Conservation (phyloP, 2,888 invertebrate genomes). For the Conomelus anceps region DNA sequence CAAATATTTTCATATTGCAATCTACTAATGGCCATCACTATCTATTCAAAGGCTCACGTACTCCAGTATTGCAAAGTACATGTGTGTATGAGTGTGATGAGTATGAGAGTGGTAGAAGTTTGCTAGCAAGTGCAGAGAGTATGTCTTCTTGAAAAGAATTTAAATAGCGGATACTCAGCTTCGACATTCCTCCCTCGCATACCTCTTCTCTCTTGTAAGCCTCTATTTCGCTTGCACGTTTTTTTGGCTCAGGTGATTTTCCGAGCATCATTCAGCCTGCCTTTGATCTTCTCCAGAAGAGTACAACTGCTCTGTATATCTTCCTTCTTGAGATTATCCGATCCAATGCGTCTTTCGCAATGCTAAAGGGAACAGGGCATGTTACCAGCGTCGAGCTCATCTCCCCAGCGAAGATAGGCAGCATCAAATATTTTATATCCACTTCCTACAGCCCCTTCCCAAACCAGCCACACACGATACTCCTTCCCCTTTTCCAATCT, state of each 20-base stretch:
- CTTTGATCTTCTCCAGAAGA: background rate
- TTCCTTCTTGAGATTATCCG: background rate
- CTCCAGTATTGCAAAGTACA: background rate
- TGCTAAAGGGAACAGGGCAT: background rate
- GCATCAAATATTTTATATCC: background rate
- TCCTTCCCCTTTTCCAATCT: background rate
- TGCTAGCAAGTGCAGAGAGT: background rate
- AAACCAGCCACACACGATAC: background rate
- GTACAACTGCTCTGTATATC: background rate
- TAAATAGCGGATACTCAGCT: background rate
- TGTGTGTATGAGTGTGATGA: background rate
- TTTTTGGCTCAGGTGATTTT: background rate
- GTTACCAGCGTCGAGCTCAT: background rate
- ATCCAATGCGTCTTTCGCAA: background rate
- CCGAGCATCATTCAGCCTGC: background rate
- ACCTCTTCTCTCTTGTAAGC: background rate
- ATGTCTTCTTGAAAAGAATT: background rate
- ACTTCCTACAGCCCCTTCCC: background rate
- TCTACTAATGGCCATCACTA: background rate
- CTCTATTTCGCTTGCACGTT: background rate
- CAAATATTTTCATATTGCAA: background rate
- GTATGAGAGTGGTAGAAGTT: background rate
- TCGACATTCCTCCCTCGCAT: background rate
- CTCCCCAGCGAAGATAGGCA: background rate
- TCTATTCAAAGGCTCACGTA: background rate